Evolutionary conservation across 2,797 vertebrate genomes (phyloP), one percentile per base, ranked within the genome.

Genomic region (Sciurus carolinensis): DNA sequence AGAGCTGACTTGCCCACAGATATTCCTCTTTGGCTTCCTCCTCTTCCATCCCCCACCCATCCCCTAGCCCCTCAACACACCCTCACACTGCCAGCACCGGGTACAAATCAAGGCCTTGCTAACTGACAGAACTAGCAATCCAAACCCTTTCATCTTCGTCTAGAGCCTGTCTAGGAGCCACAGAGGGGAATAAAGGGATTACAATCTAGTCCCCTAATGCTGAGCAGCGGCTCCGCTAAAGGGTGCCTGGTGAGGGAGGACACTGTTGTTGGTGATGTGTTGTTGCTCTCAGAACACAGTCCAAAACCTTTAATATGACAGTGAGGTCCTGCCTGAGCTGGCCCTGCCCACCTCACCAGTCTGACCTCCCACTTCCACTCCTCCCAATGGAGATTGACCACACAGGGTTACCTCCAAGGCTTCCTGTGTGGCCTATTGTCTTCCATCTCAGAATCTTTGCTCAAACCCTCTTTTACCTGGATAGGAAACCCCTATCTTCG

Each of bases 191-290:
- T 14, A 42, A 75, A 62, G 33, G 82, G 9, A 69, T 82, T 62
- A 57, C 36, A 50, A 18, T 52, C n/a, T 42, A 82, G 39, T 10
- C 22, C 17, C 2, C 59, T 33, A 9, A 18, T 42, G 2, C 28
- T n/a, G 50, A 64, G 28, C 14, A 84, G 11, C 6, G 2, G 18
- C 20, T 73, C 62, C 24, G 39, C 10, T 28, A 24, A 33, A 89
- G 44, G 4, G 10, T 82, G 54, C 12, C 67, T 8, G 28, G 9
- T 12, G 4, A 75, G 44, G 28, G 13, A n/a, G 28, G 33, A 33
- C 57, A 15, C 4, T 33, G 11, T 6, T 50, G 50, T 1, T 12
- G 15, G 7, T 11, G 26, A 3, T 11, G 14, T 44, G 1, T 1
- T 39, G 1, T 0, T 67, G 10, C 73, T 66, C 52, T 88, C 10